phyloP scores from a whole-genome alignment of 2,888 invertebrate species.

The Coleophora flavipennella region DNA sequence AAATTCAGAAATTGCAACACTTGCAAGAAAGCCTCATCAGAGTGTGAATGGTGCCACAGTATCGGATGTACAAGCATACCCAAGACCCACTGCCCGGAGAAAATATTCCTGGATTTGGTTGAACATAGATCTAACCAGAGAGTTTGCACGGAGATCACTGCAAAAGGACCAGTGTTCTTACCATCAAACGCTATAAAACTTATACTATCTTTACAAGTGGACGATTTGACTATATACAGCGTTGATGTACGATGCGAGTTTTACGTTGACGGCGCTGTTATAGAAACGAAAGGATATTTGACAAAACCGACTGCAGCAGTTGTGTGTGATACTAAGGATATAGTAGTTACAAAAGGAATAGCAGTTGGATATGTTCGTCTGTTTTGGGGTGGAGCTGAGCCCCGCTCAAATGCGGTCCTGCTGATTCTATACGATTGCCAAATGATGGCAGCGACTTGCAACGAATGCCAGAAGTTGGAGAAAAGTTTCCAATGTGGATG shows the following conservation, averaged over 20 bases:
- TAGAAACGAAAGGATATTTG: no score
- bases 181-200: constrained; percentile 20
- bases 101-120: constrained; percentile 17
- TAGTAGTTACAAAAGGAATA: constrained; percentile 12
- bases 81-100: constrained; percentile 23
- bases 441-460: constrained; percentile 18
- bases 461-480: constrained; percentile 20
- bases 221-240: constrained; percentile 27
- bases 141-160: constrained; percentile 21
- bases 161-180: constrained; percentile 22
- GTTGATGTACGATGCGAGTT: constrained; percentile 24
- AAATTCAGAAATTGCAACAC: constrained; percentile 20
- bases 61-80: constrained; percentile 25
- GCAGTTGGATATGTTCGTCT: constrained; percentile 20
- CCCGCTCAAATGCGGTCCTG: constrained; percentile 28
- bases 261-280: constrained; percentile 12
- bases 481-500: constrained; percentile 26
- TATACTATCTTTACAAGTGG: constrained; percentile 22
- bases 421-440: constrained; percentile 27
- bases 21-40: constrained; percentile 19
- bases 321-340: constrained; percentile 12
- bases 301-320: constrained; percentile 4
- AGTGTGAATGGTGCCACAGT: constrained; percentile 40
- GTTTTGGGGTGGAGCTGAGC: constrained; percentile 30
- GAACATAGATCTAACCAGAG: constrained; percentile 4